Base-by-base conservation (phyloP, 2,113 vertebrate species). In the Cynoglossus semilaevis region DNA sequence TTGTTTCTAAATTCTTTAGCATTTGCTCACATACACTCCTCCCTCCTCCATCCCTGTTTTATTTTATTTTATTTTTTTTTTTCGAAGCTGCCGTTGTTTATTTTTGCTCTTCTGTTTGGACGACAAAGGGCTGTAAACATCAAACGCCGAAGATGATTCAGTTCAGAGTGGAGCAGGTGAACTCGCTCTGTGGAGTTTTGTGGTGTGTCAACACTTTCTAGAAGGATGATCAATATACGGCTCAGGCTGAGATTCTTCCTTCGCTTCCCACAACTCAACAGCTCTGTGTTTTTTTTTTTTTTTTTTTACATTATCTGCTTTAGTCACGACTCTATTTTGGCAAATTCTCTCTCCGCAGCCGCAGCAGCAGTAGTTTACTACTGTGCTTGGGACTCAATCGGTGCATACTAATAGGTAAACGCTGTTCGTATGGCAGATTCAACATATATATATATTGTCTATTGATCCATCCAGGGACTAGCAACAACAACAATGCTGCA, bases 221-320 rank as follows among this genome's bases (percentile, higher is more conserved):
- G 73, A 78, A 61, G 74, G 72, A 83, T 82, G 80, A 89, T 89
- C 87, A 80, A 90, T 89, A 90, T 70, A 38, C 53, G 72, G 74
- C 58, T 79, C 53, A 58, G 70, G 72, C 70, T 43, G 15, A 63
- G 59, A 56, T 54, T 63, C 4, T 61, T 72, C 51, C 53, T 4
- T 45, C 14, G 29, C 77, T 68, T 67, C 66, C 63, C 51, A 48
- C 66, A 44, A 22, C 46, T 68, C 66, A 1, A 57, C 34, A 37
- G 62, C 47, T 51, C 50, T 51, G 59, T 50, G 42, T 38, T 50
- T 29, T 2, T 29, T 29, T 6, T 29, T 29, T 29, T 29, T 29
- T 29, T 29, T 74, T 72, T 74, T 66, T 19, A 47, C 41, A 40
- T 62, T 64, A 63, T 64, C 43, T 46, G 19, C 59, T 51, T 67